Percentiles rank a stretch among this genome's conserved stretches.
These are phyloP conservation scores for Saccostrea cuccullata DNA, from an alignment of 1,140 invertebrate species.

Conservation along the genomic window DNA sequence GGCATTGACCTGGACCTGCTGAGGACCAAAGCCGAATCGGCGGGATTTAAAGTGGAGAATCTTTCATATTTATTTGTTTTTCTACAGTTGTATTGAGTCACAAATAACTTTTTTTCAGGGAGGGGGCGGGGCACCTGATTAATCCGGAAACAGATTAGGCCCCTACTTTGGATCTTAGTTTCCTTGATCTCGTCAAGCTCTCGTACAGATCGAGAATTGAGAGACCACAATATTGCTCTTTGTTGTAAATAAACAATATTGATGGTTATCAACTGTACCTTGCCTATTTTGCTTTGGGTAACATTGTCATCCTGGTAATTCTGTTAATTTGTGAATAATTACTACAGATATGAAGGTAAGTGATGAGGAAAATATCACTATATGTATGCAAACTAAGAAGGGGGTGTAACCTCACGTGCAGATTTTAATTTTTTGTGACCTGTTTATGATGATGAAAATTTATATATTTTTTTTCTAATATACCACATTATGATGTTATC, in stretches of 20 bases:
- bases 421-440: neutral
- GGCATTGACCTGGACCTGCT: too few relatives aligned
- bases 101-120: neutral
- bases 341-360: conserved; percentile 21
- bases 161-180: conserved; percentile 10
- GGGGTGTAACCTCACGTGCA: conserved; percentile 22
- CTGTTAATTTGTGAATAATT: neutral
- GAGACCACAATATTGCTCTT: conserved; percentile 28
- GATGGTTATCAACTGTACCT: neutral
- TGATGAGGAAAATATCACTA: neutral
- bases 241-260: conserved; percentile 18
- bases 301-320: neutral
- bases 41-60: neutral
- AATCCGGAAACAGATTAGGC: conserved; percentile 5
- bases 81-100: too few relatives aligned
- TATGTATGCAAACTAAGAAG: neutral
- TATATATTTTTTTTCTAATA: too few relatives aligned
- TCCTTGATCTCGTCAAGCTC: neutral
- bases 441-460: neutral
- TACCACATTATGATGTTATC: too few relatives aligned
- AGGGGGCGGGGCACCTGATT: neutral
- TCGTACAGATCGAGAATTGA: neutral
- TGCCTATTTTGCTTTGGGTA: neutral
- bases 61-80: too few relatives aligned
- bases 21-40: too few relatives aligned